These are phyloP conservation scores for Myoxocephalus aenaeus DNA, from an alignment of 2,797 vertebrate genomes.

Conservation along the genomic window DNA sequence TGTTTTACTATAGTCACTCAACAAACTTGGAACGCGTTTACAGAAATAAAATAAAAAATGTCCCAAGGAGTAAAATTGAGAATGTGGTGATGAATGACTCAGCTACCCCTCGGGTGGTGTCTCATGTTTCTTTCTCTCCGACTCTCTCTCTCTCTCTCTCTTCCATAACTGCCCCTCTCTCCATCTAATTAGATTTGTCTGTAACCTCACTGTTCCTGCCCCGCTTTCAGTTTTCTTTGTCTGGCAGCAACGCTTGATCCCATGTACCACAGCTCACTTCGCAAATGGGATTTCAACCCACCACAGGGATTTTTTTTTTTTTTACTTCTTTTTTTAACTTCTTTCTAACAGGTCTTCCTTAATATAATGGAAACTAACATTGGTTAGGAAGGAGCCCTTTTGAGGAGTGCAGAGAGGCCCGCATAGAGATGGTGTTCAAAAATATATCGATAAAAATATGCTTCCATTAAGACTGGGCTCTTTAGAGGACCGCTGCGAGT, in stretches of 20 bases:
- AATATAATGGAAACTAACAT: conserved; percentile 45
- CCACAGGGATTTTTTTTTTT: conserved; percentile 50
- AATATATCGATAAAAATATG: conserved; percentile 40
- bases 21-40: conserved; percentile 52
- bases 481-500: conserved; percentile 57
- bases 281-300: conserved; percentile 72
- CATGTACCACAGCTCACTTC: conserved; percentile 55
- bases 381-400: conserved; percentile 35
- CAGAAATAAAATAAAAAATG: conserved; percentile 41
- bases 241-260: conserved; percentile 66
- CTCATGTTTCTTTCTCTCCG: conserved; percentile 31
- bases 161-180: conserved; percentile 57
- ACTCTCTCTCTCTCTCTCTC: conserved; percentile 28
- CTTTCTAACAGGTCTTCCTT: conserved; percentile 45
- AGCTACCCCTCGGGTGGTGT: conserved; percentile 40
- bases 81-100: conserved; percentile 56
- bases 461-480: conserved; percentile 45
- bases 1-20: conserved; percentile 33
- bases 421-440: conserved; percentile 38
- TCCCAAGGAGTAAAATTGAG: conserved; percentile 47
- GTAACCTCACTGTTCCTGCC: conserved; percentile 71
- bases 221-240: conserved; percentile 67
- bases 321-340: conserved; percentile 9
- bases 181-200: conserved; percentile 75
- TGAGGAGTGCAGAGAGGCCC: conserved; percentile 33